phyloP scores from a whole-genome alignment of 2,113 vertebrate species.

The Lampris incognitus region DNA sequence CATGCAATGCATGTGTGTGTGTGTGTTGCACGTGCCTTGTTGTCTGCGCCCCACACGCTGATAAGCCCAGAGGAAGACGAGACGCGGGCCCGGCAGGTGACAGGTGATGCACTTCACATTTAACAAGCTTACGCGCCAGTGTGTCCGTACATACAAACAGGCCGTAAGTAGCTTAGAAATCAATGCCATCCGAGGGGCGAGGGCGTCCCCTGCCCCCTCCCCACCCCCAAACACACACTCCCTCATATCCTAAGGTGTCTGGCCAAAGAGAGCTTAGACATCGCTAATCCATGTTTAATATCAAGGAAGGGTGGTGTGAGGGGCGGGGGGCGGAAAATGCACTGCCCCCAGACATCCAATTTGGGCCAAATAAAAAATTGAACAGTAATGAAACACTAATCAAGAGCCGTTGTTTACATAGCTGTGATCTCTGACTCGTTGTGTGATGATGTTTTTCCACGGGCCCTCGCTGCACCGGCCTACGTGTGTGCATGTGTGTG shows the following conservation, averaged over 20 bases:
- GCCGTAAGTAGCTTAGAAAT: constrained; percentile 77
- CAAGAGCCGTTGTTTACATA: constrained; percentile 79
- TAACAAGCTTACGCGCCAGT: constrained; percentile 78
- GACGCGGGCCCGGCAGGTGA: constrained; percentile 57
- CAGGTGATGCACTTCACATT: constrained; percentile 81
- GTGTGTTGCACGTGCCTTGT: constrained; percentile 15
- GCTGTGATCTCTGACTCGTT: constrained; percentile 72
- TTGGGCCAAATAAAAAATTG: constrained; percentile 82
- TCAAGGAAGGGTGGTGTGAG: constrained; percentile 53
- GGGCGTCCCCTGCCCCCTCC: constrained; percentile 2
- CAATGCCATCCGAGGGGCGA: constrained; percentile 61
- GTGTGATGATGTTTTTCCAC: constrained; percentile 58
- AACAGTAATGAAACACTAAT: constrained; percentile 82
- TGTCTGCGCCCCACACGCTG: constrained; percentile 20
- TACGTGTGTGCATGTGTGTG: constrained; percentile 53
- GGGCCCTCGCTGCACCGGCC: constrained; percentile 10
- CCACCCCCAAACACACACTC: not conserved
- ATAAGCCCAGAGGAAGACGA: constrained; percentile 63
- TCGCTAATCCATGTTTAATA: constrained; percentile 82
- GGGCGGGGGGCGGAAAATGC: constrained; percentile 32
- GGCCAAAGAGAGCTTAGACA: constrained; percentile 60
- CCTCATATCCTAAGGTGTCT: constrained; percentile 40
- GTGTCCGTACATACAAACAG: constrained; percentile 83
- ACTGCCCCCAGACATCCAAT: constrained; percentile 69
- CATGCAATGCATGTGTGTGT: not conserved